Evolutionary conservation across 2,888 invertebrate genomes (phyloP), one percentile per base, ranked within the genome.

Genomic region (Drosophila glabriapex): DNA sequence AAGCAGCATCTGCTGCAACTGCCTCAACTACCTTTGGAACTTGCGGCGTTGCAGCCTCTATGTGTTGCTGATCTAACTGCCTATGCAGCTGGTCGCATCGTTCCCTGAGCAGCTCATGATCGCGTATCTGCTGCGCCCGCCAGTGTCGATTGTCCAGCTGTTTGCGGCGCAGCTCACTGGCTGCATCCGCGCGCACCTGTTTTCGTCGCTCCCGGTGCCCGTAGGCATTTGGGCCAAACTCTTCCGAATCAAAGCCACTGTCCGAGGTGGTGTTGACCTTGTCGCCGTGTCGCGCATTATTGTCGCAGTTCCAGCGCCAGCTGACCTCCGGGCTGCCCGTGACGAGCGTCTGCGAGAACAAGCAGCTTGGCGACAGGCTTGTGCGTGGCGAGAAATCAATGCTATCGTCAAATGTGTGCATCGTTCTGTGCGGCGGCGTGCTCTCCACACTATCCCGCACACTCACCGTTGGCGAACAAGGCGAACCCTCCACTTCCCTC

Each of bases 251-350:
- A 19, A 89, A 91, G 35, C 91, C 91, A 16, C 90, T 90, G 52
- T 92, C 92, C 0, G 85, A 85, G 2, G 82, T 83, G 0, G 83
- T 78, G 41, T 81, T 83, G 0, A 69, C 68, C 16, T 58, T 72
- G n/a, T 80, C 72, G 2, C 58, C 71, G 7, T 46, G 46, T 25
- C 73, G 68, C 28, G n/a, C 49, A 19, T 68, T 75, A 7, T 56
- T 69, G 22, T 73, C 79, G 1, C 79, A 81, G 16, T 83, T 89
- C 93, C 93, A 93, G 29, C 86, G 91, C 93, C 93, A 93, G 7
- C 91, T 85, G 3, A 93, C 92, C 33, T 93, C 93, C 0, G 93
- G 93, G 63, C 93, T 93, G 50, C 92, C 89, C 19, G 84, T 88
- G 9, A 86, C 81, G 58, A 92, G 73, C 0, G 93, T 91, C 53